These are phyloP conservation scores for Liparis tanakae DNA, from an alignment of 2,797 vertebrate genomes.

Conservation along the genomic window DNA sequence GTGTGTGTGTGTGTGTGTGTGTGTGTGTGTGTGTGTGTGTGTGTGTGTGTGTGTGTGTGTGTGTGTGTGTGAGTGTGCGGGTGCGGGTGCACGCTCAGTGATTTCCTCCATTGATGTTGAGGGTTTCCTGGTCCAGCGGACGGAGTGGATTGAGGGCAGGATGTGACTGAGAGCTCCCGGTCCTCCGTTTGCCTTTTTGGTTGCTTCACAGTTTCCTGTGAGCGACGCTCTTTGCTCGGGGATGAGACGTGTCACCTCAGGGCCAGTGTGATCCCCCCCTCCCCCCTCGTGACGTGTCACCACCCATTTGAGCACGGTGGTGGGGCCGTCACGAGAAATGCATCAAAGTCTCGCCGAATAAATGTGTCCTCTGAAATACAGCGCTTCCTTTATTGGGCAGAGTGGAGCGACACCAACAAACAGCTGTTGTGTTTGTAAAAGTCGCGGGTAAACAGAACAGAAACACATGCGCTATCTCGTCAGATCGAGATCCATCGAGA, in stretches of 20 bases:
- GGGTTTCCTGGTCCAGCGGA: constrained; percentile 44
- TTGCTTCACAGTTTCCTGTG: constrained; percentile 51
- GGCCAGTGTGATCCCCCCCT: constrained; percentile 48
- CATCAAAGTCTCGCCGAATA: constrained; percentile 17
- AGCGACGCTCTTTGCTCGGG: constrained; percentile 55
- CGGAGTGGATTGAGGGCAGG: constrained; percentile 49
- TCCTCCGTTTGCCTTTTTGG: constrained; percentile 50
- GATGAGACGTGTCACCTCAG: constrained; percentile 52
- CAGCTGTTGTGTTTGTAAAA: constrained; percentile 26
- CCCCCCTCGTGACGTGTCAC: constrained; percentile 65
- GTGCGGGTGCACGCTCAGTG: background rate
- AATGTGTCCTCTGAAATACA: constrained; percentile 10
- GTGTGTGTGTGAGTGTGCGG: background rate
- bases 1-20: no score
- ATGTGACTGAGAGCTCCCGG: constrained; percentile 41
- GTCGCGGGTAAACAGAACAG: background rate
- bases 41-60: no score
- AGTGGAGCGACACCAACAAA: constrained; percentile 23
- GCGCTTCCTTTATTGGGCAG: background rate
- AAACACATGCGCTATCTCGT: background rate
- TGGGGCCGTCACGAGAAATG: constrained; percentile 44
- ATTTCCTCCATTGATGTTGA: constrained; percentile 20
- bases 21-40: no score
- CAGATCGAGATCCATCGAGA: constrained; percentile 28
- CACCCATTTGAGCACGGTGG: constrained; percentile 36